phyloP scores from a whole-genome alignment of 2,797 vertebrate species.

The Scyliorhinus canicula region DNA sequence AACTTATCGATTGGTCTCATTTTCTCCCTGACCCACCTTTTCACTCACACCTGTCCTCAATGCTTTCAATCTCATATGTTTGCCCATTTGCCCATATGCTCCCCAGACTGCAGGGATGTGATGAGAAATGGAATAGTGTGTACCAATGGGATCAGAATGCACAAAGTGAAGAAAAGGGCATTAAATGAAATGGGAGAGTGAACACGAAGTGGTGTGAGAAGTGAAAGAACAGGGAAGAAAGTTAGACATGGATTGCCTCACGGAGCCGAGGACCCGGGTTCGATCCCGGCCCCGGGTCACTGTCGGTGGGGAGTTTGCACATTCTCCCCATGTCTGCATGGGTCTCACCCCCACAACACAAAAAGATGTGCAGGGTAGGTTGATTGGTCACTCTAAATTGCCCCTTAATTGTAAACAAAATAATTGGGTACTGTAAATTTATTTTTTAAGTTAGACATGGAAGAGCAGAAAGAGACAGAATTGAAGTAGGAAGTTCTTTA shows the following conservation, averaged over 20 bases:
- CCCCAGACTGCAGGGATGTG: neutral
- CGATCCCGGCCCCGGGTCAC: too few species aligned
- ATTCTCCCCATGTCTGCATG: too few species aligned
- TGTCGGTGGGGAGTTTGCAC: too few species aligned
- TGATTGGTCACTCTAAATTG: too few species aligned
- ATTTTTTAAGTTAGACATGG: neutral
- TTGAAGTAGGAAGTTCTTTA: neutral
- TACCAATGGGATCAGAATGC: neutral
- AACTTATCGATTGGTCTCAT: neutral
- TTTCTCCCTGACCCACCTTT: neutral
- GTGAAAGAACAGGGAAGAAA: neutral
- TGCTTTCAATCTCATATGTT: neutral
- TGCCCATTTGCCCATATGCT: neutral
- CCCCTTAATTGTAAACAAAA: too few species aligned
- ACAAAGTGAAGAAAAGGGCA: neutral
- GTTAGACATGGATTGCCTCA: too few species aligned
- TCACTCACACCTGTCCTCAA: neutral
- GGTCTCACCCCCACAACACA: too few species aligned
- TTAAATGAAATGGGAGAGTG: neutral
- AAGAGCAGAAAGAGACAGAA: neutral
- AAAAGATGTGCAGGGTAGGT: too few species aligned
- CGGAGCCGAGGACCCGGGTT: too few species aligned
- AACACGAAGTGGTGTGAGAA: neutral
- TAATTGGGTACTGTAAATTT: too few species aligned
- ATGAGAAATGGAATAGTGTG: neutral